Evolutionary conservation across 2,113 vertebrate species (phyloP).

Genomic region (Scolopax mira): DNA sequence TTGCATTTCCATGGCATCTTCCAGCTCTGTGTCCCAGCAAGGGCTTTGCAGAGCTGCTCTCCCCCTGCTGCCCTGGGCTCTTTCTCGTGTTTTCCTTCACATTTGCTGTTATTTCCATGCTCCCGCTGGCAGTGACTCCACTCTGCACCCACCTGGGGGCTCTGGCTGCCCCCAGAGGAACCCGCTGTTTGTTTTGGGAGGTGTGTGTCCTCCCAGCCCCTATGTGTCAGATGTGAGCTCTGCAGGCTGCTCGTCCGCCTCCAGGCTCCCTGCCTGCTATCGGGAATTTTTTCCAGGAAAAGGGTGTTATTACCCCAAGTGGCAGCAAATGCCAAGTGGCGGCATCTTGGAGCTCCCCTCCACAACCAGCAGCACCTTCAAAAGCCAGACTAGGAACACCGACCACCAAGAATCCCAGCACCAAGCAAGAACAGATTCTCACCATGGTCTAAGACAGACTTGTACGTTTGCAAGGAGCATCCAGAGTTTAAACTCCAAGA

Average conservation of each 20-base stretch:
- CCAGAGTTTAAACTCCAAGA: neutral
- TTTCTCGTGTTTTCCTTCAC: neutral
- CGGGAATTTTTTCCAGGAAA: neutral
- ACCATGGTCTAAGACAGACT: neutral
- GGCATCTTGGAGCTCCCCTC: neutral
- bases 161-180: neutral
- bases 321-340: neutral
- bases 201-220: neutral
- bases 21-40: neutral
- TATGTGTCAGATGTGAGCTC: fast-evolving
- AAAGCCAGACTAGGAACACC: neutral
- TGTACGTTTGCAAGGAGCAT: neutral
- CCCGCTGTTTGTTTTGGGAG: neutral
- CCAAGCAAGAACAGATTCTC: neutral
- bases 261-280: neutral
- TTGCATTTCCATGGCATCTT: neutral
- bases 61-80: neutral
- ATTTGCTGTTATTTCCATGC: neutral
- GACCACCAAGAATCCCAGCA: neutral
- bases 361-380: neutral
- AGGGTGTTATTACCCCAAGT: neutral
- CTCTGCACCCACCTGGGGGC: neutral
- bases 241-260: neutral
- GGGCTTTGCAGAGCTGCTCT: neutral
- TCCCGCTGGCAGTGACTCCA: neutral